Evolutionary conservation across 92 coral and sea anemone species (phyloP).

Genomic region (Chrysogorgia sp.): DNA sequence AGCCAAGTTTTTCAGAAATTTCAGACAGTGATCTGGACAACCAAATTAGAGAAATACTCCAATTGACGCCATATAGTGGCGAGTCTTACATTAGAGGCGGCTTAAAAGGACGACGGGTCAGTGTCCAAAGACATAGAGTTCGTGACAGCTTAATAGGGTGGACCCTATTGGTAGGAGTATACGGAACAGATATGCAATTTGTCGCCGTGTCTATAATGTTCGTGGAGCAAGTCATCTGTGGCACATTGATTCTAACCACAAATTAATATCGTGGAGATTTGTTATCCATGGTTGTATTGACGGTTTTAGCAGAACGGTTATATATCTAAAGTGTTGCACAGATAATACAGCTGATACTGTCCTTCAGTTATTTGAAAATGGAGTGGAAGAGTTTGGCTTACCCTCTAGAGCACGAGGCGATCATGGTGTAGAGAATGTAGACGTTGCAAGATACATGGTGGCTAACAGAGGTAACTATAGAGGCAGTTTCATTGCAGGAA

Average conservation of each 20-base stretch:
- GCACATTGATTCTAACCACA: slow-evolving; percentile 58
- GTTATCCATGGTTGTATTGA: too few species aligned
- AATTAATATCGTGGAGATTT: too few species aligned
- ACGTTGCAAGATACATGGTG: slow-evolving; percentile 43
- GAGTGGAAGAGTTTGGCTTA: slow-evolving; percentile 46
- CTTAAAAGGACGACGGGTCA: slow-evolving; percentile 41
- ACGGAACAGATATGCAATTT: too few species aligned
- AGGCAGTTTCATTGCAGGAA: slow-evolving; percentile 39
- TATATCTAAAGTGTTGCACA: slow-evolving; percentile 45
- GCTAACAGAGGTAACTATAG: slow-evolving; percentile 31
- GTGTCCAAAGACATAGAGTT: slow-evolving; percentile 50
- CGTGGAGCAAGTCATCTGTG: slow-evolving; percentile 50
- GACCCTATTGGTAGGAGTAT: slow-evolving; percentile 22
- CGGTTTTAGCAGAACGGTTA: too few species aligned
- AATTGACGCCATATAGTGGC: slow-evolving; percentile 48
- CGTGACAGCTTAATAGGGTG: slow-evolving; percentile 16
- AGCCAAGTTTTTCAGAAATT: slow-evolving; percentile 33
- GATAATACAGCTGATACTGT: slow-evolving; percentile 53
- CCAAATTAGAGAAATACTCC: slow-evolving; percentile 34
- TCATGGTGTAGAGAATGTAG: slow-evolving; percentile 28
- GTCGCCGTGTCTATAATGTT: slow-evolving; percentile 42
- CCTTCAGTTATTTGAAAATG: slow-evolving; percentile 44
- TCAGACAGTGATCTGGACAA: slow-evolving; percentile 46
- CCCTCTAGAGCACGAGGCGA: slow-evolving; percentile 46
- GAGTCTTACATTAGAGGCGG: slow-evolving; percentile 47